These are phyloP conservation scores for Cladopsammia gracilis DNA, from an alignment of 64 coral and sea anemone genomes.

Conservation along the genomic window DNA sequence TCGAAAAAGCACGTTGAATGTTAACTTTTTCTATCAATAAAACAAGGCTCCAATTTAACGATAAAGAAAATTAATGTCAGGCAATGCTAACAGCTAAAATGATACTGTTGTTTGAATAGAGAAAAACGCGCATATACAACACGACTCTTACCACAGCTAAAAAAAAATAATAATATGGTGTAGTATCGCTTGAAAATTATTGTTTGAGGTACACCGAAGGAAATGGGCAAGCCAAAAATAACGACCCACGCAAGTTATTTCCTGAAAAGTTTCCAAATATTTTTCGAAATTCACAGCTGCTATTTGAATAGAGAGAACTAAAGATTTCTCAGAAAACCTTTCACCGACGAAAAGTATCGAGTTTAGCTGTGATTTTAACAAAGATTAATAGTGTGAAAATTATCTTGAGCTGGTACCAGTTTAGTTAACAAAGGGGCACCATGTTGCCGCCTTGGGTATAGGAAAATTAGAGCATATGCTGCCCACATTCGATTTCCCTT, in stretches of 20 bases:
- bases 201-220: neutral
- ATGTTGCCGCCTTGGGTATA: neutral
- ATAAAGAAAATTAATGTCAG: conserved; percentile 24
- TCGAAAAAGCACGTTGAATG: neutral
- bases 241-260: no score
- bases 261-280: neutral
- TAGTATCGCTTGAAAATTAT: neutral
- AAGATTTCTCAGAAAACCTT: conserved; percentile 27
- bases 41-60: conserved; percentile 5
- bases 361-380: conserved; percentile 17
- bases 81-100: conserved; percentile 33
- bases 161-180: neutral
- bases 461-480: conserved; percentile 1
- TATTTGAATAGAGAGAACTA: conserved; percentile 7
- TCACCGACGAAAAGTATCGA: neutral
- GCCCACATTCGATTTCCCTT: neutral
- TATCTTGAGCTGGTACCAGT: conserved; percentile 15
- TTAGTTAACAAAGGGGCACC: conserved; percentile 15
- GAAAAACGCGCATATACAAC: conserved; percentile 15
- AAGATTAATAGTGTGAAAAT: conserved; percentile 28
- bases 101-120: conserved; percentile 27
- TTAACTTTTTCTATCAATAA: conserved; percentile 35
- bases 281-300: conserved; percentile 12
- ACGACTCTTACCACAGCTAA: neutral
- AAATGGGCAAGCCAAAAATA: neutral